Evolutionary conservation across 1,140 invertebrate species (phyloP), one percentile per base, ranked within the genome.

Genomic region (Andricus grossulariae): DNA sequence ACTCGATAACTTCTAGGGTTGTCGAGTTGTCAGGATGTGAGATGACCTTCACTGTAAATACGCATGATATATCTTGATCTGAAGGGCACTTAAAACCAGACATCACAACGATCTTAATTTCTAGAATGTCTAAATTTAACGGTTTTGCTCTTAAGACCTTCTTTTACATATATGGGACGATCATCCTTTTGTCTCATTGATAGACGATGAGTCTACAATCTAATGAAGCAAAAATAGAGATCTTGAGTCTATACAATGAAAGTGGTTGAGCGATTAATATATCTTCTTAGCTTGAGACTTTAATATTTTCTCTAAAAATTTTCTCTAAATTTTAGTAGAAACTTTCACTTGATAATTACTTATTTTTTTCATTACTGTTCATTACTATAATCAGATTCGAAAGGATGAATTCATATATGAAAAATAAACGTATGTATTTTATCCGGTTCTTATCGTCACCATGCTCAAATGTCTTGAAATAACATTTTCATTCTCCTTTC

Each of bases 21-120:
- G 91, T 91, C 50, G 90, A 90, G 81, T 92, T 92, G 83, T 92
- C 90, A 72, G 90, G 88, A 83, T 91, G 89, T 70, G 90, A 88
- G 81, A 92, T 91, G 81, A 91, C 88, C 83, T 91, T 92, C 84
- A 92, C 91, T 91, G 89, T 78, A 92, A 89, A 84, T 71, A n/a
- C 8, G 50, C n/a, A 52, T n/a, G 21, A 51, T 49, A 6, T n/a
- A 73, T 16, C 52, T 51, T 60, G 13, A 60, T 13, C 21, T 15
- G 25, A 15, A 32, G 15, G 72, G 15, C 21, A 39, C 18, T 39
- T 39, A 10, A 21, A 39, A 71, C 8, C 8, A 71, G 18, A 52
- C 3, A 16, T 52, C 8, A 54, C 32, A 7, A 16, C 15, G 45
- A n/a, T 50, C 39, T 21, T 50, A 49, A 19, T 16, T 72, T 25